These are phyloP conservation scores for Scaptomyza flava DNA, from an alignment of 2,888 invertebrate genomes.

Conservation along the genomic window DNA sequence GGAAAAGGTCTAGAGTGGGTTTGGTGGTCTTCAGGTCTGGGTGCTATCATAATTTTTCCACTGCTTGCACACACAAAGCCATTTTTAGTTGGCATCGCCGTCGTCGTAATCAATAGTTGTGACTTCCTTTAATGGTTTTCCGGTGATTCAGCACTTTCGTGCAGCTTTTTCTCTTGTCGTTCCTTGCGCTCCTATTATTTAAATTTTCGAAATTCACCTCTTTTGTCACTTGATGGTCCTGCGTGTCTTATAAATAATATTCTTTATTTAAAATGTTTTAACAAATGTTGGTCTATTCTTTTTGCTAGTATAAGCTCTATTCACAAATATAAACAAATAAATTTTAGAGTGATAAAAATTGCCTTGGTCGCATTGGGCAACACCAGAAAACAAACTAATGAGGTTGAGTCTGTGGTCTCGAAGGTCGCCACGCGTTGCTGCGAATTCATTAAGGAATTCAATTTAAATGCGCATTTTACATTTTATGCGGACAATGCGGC, in stretches of 20 bases:
- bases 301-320: too few species aligned
- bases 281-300: too few species aligned
- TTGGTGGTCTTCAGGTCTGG: constrained; percentile 5
- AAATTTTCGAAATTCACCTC: constrained; percentile 58
- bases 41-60: constrained; percentile 71
- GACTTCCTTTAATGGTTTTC: constrained; percentile 81
- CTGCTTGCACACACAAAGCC: constrained; percentile 67
- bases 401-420: constrained; percentile 33
- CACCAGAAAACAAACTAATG: background rate
- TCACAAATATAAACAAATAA: too few species aligned
- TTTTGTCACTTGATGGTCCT: constrained; percentile 68
- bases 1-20: background rate
- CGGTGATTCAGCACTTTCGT: constrained; percentile 79
- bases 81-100: constrained; percentile 61
- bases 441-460: constrained; percentile 77
- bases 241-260: too few species aligned
- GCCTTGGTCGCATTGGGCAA: too few species aligned
- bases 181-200: constrained; percentile 50
- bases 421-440: constrained; percentile 46
- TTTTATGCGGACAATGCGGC: background rate
- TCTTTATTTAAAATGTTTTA: too few species aligned
- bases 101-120: constrained; percentile 77
- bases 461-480: constrained; percentile 75
- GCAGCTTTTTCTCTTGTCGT: constrained; percentile 25
- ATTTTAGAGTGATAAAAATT: background rate